These are phyloP conservation scores for Philaethria dido DNA, from an alignment of 2,888 invertebrate species.

Conservation along the genomic window DNA sequence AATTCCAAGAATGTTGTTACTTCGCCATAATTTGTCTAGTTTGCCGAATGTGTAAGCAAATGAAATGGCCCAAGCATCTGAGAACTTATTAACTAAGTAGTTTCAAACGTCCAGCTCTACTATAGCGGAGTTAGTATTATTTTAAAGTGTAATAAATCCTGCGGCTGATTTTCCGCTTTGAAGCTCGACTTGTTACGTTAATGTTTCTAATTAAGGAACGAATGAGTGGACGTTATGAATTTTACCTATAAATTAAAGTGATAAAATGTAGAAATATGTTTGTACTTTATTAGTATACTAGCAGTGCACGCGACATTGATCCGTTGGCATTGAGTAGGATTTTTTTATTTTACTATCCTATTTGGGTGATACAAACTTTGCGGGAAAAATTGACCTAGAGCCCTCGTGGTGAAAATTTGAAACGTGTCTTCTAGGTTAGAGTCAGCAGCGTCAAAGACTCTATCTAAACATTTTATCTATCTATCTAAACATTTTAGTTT, in stretches of 20 bases:
- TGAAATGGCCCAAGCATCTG: slow-evolving; percentile 61
- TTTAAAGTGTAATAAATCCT: slow-evolving; percentile 54
- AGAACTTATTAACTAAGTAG: slow-evolving; percentile 63
- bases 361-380: too few relatives aligned
- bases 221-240: slow-evolving; percentile 11
- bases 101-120: slow-evolving; percentile 51
- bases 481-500: too few relatives aligned
- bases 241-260: slow-evolving; percentile 6
- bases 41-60: slow-evolving; percentile 62
- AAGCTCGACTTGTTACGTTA: slow-evolving; percentile 26
- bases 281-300: slow-evolving; percentile 8
- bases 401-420: too few relatives aligned
- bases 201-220: slow-evolving; percentile 22
- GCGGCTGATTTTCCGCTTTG: slow-evolving; percentile 46
- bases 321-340: too few relatives aligned
- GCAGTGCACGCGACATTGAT: too few relatives aligned
- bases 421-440: too few relatives aligned
- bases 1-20: slow-evolving; percentile 65
- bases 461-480: too few relatives aligned
- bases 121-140: slow-evolving; percentile 49
- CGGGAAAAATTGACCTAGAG: too few relatives aligned
- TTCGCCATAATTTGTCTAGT: slow-evolving; percentile 67
- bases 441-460: too few relatives aligned
- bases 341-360: too few relatives aligned
- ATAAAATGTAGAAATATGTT: slow-evolving; percentile 7